Percentiles rank a stretch among this genome's conserved stretches.
These are phyloP conservation scores for Penaeus japonicus DNA, from an alignment of 1,140 invertebrate species.

Conservation along the genomic window DNA sequence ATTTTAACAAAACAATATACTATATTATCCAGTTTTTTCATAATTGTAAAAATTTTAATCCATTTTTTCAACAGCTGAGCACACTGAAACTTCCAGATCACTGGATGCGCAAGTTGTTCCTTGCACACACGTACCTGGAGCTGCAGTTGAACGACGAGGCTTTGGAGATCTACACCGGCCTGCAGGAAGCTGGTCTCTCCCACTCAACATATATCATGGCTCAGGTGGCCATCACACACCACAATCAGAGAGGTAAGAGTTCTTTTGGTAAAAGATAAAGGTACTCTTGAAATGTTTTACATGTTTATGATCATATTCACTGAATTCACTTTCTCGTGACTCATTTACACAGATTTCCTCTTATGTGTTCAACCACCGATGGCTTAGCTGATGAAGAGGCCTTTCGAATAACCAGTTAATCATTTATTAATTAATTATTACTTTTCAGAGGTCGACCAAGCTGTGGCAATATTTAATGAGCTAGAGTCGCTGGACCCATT, in stretches of 20 bases:
- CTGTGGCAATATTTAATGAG: conserved; percentile 75
- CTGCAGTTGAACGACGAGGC: conserved; percentile 90
- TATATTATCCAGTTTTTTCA: no score
- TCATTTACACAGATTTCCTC: background rate
- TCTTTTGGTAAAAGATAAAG: no score
- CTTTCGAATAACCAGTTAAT: background rate
- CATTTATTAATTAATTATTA: conserved; percentile 2
- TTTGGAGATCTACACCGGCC: conserved; percentile 78
- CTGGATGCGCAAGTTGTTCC: conserved; percentile 95
- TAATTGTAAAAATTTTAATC: no score
- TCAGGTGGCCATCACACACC: conserved; percentile 90
- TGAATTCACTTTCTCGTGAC: no score
- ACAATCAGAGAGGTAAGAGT: conserved; percentile 84
- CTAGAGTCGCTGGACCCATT: conserved; percentile 88
- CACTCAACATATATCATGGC: conserved; percentile 90
- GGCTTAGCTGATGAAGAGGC: background rate
- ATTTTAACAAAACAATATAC: no score
- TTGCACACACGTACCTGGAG: conserved; percentile 89
- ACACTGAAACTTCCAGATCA: conserved; percentile 68
- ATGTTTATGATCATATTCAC: background rate
- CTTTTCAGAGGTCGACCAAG: conserved; percentile 84
- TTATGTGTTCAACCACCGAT: background rate
- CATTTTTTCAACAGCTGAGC: conserved; percentile 66
- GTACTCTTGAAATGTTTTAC: conserved; percentile 12
- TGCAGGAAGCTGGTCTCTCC: conserved; percentile 82